Percentiles rank a stretch among this genome's conserved stretches.
These are phyloP conservation scores for Geothlypis trichas DNA, from an alignment of 2,113 vertebrate genomes.

Conservation along the genomic window DNA sequence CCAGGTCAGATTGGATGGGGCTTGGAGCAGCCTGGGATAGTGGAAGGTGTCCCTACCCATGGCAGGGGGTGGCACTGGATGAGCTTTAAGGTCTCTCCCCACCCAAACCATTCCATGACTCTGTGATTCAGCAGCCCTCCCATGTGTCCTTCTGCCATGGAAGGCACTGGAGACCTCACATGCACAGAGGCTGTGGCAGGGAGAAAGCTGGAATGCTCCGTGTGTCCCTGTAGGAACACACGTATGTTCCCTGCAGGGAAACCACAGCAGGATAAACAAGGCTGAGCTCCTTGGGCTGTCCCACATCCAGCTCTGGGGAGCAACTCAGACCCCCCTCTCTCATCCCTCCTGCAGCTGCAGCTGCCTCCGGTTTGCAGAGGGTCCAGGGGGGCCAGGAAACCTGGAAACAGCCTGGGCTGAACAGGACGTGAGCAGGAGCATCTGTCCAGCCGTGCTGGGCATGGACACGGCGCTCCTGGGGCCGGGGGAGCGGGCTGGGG, in stretches of 20 bases:
- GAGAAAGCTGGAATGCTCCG: accelerated
- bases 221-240: not conserved
- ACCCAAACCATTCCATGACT: not conserved
- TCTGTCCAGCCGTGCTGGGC: not conserved
- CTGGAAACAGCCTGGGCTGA: not conserved
- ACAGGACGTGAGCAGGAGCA: not conserved
- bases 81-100: not conserved
- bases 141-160: not conserved
- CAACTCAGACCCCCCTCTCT: not conserved
- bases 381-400: not conserved
- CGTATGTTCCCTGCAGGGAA: not conserved
- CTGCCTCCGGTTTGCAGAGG: conserved; percentile 9
- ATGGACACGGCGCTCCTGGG: accelerated
- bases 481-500: accelerated
- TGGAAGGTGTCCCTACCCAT: not conserved
- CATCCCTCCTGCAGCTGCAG: conserved; percentile 22
- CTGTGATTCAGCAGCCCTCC: not conserved
- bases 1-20: accelerated
- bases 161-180: not conserved
- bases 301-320: not conserved
- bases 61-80: not conserved
- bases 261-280: conserved; percentile 12
- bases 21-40: accelerated
- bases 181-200: not conserved
- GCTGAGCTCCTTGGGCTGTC: not conserved